Evolutionary conservation across 1,140 invertebrate species (phyloP), one percentile per base, ranked within the genome.

Genomic region (Pseudomyrmex flavicornis): DNA sequence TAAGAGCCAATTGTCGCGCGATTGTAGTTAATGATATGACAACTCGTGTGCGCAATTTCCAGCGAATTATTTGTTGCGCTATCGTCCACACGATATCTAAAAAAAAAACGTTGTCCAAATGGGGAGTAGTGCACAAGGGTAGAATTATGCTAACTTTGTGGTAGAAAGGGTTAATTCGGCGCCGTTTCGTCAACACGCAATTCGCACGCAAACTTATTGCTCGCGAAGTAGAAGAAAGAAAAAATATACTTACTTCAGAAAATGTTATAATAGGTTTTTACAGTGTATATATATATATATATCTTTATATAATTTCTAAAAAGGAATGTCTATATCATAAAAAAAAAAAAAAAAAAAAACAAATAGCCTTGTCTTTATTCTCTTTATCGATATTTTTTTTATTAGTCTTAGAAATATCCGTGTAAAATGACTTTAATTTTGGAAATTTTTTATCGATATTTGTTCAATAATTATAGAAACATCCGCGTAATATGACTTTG

Each of bases 41-140:
- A 44, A 48, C 56, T 72, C 22, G 66, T 66, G 59, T 73, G 20
- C 52, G 63, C 77, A 87, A 87, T 86, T 69, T 75, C 15, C 48
- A 50, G 66, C 44, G 72, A 83, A 87, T 86, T 86, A 82, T 50
- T 35, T 54, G 26, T 46, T 10, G 58, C 46, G 35, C 35, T 76
- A 70, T 82, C 52, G 59, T 15, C 26, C 15, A 22, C 15, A 35
- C 7, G 56, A 59, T 48, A 74, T 76, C 83, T 88, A 56, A n/a
- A 84, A 84, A 62, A 86, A 86, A 76, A 62, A 86, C 83, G 72
- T 56, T 46, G 13, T 35, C 17, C 10, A n/a, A 66, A 56, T 50
- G 15, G 66, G 26, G 0, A 12, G 68, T 54, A 65, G 17, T 35
- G 35, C 48, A 20, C 22, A 26, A 69, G 80, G 77, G 20, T 83